These are phyloP conservation scores for Proterorhinus semilunaris DNA, from an alignment of 2,113 vertebrate genomes.

Conservation along the genomic window DNA sequence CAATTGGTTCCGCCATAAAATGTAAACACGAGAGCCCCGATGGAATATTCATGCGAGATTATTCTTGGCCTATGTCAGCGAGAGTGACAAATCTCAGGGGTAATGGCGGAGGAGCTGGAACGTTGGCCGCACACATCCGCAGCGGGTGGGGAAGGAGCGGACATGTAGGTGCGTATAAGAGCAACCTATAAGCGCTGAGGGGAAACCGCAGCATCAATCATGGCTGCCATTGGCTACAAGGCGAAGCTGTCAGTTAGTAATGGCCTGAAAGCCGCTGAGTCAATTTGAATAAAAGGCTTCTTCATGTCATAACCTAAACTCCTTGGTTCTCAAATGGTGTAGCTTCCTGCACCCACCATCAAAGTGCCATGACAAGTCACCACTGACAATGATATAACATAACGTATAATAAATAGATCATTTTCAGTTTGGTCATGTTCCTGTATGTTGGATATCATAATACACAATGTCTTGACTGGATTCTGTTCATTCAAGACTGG, in stretches of 20 bases:
- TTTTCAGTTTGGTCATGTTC: too few species aligned
- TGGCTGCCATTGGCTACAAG: conserved; percentile 26
- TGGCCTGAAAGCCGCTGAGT: conserved; percentile 15
- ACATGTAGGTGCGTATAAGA: conserved; percentile 44
- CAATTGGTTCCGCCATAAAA: conserved; percentile 42
- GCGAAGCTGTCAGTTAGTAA: conserved; percentile 9
- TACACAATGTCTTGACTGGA: too few species aligned
- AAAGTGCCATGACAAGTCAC: too few species aligned
- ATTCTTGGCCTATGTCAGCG: conserved; percentile 52
- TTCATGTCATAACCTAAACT: background rate
- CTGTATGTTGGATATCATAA: too few species aligned
- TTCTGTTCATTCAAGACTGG: too few species aligned
- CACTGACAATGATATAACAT: too few species aligned
- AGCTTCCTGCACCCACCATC: too few species aligned
- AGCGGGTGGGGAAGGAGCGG: conserved; percentile 22
- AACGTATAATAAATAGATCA: too few species aligned
- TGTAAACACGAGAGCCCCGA: conserved; percentile 35
- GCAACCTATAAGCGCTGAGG: conserved; percentile 9
- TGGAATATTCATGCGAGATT: conserved; percentile 63
- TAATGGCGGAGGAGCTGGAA: conserved; percentile 26
- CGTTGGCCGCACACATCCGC: conserved; percentile 26
- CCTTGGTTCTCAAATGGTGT: too few species aligned
- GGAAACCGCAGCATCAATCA: conserved; percentile 35
- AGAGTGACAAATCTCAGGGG: conserved; percentile 42
- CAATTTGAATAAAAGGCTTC: conserved; percentile 32